phyloP scores from a whole-genome alignment of 2,797 vertebrate genomes.

The Holocentrus rufus region DNA sequence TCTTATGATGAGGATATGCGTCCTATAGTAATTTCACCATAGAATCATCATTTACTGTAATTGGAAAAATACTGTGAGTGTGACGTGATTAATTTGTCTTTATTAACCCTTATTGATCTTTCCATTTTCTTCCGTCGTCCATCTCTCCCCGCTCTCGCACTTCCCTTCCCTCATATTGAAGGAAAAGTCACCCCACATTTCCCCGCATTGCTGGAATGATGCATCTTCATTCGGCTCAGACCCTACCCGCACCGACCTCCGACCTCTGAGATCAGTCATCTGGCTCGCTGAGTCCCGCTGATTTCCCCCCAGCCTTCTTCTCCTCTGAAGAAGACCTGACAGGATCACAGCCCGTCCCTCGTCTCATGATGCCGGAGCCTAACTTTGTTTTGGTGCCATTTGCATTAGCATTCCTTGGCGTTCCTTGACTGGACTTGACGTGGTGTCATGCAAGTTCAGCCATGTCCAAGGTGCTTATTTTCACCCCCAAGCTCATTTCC shows the following conservation, averaged over 20 bases:
- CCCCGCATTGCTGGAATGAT: conserved; percentile 8
- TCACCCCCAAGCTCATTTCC: conserved; percentile 54
- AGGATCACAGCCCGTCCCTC: conserved; percentile 36
- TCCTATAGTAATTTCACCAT: conserved; percentile 30
- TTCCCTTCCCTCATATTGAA: not conserved
- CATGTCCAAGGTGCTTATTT: conserved; percentile 72
- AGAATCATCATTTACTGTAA: conserved; percentile 55
- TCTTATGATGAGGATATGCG: conserved; percentile 22
- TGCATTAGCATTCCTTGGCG: conserved; percentile 49
- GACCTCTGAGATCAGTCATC: conserved; percentile 54
- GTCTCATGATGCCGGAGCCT: conserved; percentile 36
- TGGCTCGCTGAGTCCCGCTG: conserved; percentile 52
- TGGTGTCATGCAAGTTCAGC: conserved; percentile 73
- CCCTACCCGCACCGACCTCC: conserved; percentile 42
- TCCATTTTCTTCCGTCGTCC: conserved; percentile 30
- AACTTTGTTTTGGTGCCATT: conserved; percentile 19
- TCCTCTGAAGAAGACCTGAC: conserved; percentile 31
- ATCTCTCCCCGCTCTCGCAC: conserved; percentile 1
- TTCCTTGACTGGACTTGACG: conserved; percentile 67
- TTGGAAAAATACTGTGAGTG: conserved; percentile 39
- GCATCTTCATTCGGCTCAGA: conserved; percentile 48
- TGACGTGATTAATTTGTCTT: conserved; percentile 43
- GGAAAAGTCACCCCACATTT: conserved; percentile 26
- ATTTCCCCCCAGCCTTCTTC: conserved; percentile 35
- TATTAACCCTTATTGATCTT: conserved; percentile 51